phyloP scores from a whole-genome alignment of 2,113 vertebrate genomes.

The Catagonus wagneri region DNA sequence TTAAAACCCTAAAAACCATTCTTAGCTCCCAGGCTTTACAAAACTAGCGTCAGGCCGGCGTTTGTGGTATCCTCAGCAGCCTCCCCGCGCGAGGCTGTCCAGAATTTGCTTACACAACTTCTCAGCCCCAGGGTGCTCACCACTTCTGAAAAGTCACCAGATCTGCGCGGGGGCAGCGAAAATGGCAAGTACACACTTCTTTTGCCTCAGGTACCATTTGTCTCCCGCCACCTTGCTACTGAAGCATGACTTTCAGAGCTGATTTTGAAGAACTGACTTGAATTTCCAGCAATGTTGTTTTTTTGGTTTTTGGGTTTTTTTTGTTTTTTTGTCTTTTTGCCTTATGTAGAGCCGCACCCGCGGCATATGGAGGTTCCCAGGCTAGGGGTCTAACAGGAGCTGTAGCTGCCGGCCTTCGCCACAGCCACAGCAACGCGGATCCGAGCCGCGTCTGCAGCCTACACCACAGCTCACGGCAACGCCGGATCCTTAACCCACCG shows the following conservation, averaged over 20 bases:
- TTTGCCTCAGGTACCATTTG: neutral
- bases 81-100: rapidly evolving
- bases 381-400: no score
- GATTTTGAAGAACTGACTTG: constrained; percentile 1
- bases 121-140: neutral
- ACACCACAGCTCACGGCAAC: no score
- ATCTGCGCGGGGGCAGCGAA: neutral
- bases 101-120: neutral
- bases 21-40: neutral
- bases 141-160: neutral
- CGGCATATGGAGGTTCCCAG: no score
- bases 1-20: neutral
- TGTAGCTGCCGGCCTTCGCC: no score
- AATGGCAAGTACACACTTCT: neutral
- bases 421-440: no score
- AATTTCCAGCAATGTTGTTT: constrained; percentile 10
- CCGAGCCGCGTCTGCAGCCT: no score
- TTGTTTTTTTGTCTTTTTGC: no score
- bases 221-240: neutral
- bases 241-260: neutral
- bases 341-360: no score
- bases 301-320: no score
- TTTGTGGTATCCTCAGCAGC: neutral
- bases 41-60: neutral
- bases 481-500: no score